phyloP scores from a whole-genome alignment of 1,140 invertebrate genomes.

The Neuroterus valhalla region DNA sequence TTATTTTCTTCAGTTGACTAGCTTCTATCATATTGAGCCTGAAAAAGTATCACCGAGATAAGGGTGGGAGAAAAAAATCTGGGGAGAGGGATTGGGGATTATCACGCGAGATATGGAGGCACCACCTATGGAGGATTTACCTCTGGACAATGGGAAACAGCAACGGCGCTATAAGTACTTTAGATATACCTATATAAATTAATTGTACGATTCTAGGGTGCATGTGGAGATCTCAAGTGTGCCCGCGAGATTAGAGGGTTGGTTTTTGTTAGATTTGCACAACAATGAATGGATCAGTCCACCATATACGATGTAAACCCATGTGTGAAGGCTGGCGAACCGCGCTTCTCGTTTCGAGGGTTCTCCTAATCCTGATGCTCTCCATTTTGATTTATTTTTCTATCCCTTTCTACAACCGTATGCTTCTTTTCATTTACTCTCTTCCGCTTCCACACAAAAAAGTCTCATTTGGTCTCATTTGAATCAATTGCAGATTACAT shows the following conservation, averaged over 20 bases:
- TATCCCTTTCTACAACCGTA: neutral
- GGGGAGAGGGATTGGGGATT: neutral
- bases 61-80: no score
- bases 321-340: constrained; percentile 18
- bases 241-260: constrained; percentile 67
- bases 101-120: neutral
- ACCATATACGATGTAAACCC: constrained; percentile 55
- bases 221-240: constrained; percentile 65
- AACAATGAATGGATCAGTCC: constrained; percentile 61
- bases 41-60: no score
- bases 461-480: no score
- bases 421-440: neutral
- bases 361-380: constrained; percentile 53
- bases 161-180: constrained; percentile 57
- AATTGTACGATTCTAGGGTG: constrained; percentile 65
- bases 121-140: neutral
- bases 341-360: constrained; percentile 38
- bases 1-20: no score
- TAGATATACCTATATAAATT: constrained; percentile 71
- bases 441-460: no score
- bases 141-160: constrained; percentile 50
- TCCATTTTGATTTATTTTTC: constrained; percentile 56
- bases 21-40: no score
- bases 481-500: no score
- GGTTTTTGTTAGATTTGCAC: constrained; percentile 64